A percentile compares a stretch with the other conserved stretches of the same genome.
Conservation (phyloP, 2,888 invertebrate genomes). For the Tenthredo notha region DNA sequence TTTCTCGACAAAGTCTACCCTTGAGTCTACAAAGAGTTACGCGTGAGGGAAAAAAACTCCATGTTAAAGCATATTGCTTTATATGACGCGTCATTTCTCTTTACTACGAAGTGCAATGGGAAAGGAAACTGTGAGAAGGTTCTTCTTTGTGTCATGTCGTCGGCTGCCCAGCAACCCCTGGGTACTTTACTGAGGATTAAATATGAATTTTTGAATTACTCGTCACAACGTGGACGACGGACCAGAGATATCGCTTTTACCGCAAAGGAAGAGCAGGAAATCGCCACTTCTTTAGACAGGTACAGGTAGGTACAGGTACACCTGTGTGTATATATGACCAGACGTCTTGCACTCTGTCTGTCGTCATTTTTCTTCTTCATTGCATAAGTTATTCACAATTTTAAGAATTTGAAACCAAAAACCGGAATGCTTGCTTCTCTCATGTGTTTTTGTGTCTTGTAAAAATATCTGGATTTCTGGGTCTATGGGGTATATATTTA, state of each 20-base stretch:
- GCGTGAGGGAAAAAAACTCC: conserved; percentile 35
- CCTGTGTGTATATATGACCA: not conserved
- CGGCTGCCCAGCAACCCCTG: conserved; percentile 66
- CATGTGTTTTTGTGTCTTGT: no score
- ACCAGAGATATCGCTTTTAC: conserved; percentile 25
- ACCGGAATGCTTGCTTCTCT: not conserved
- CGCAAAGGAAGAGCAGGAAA: conserved; percentile 5
- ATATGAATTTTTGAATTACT: conserved; percentile 77
- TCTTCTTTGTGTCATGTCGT: conserved; percentile 66
- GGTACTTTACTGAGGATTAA: conserved; percentile 74
- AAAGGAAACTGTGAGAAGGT: conserved; percentile 60
- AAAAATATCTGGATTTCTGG: no score
- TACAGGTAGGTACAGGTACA: not conserved
- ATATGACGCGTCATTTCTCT: conserved; percentile 57
- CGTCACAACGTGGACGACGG: conserved; percentile 49
- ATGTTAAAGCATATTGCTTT: not conserved
- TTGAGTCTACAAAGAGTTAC: conserved; percentile 28
- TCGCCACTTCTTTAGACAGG: not conserved
- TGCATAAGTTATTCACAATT: not conserved
- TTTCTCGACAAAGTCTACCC: conserved; percentile 13
- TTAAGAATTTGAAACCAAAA: not conserved
- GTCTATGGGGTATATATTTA: no score
- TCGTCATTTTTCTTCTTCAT: not conserved
- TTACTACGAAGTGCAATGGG: conserved; percentile 58
- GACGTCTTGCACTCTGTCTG: not conserved